phyloP scores from a whole-genome alignment of 2,797 vertebrate species.

The Pampus argenteus region DNA sequence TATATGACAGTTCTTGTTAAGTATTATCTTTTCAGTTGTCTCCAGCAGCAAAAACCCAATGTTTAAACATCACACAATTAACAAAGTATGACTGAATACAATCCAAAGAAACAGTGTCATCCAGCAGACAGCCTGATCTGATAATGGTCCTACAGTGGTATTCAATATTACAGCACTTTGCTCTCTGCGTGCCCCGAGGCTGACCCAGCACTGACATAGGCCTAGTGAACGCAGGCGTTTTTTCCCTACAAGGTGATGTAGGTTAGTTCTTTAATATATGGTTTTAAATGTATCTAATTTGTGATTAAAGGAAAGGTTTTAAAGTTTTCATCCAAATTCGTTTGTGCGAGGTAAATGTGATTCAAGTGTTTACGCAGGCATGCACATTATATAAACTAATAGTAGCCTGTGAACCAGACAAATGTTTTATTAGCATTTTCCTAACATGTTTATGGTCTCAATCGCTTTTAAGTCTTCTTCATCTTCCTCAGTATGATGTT shows the following conservation, averaged over 20 bases:
- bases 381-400: too few species aligned
- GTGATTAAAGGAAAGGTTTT: background rate
- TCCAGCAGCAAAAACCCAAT: background rate
- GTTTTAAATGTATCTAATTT: background rate
- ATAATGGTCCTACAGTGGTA: slow-evolving; percentile 24
- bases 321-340: background rate
- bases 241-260: slow-evolving; percentile 2
- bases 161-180: slow-evolving; percentile 41
- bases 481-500: too few species aligned
- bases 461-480: too few species aligned
- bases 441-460: too few species aligned
- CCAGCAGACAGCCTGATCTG: slow-evolving; percentile 15
- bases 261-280: too few species aligned
- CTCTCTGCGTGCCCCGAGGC: slow-evolving; percentile 27
- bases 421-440: too few species aligned
- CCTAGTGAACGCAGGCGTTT: background rate
- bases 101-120: slow-evolving; percentile 9
- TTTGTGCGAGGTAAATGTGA: background rate
- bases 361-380: background rate
- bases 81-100: slow-evolving; percentile 2
- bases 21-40: background rate
- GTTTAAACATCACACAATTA: slow-evolving; percentile 2
- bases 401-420: too few species aligned
- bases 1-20: background rate
- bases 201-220: background rate